Evolutionary conservation across 2,113 vertebrate species (phyloP), one percentile per base, ranked within the genome.

Genomic region (Dascyllus trimaculatus): DNA sequence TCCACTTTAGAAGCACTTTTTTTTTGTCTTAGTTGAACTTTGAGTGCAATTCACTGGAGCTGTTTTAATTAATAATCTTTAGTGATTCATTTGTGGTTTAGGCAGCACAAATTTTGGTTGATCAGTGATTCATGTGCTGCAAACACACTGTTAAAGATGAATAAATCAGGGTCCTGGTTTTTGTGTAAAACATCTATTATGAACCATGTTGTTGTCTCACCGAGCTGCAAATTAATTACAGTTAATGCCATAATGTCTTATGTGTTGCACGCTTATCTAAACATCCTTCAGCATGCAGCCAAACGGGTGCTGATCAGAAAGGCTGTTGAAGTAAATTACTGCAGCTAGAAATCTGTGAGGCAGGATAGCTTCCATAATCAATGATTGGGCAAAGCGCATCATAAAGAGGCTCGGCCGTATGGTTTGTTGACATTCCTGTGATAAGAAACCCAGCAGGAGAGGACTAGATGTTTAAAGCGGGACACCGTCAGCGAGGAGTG

Each of bases 391-490:
- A 29, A 19, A 69, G 57, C 6, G 8, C 5, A 51, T 72, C 51
- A 74, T 76, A 71, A 84, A 80, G 66, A 68, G 69, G 65, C 24
- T 0, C 14, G 19, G 57, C 1, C 0, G 19, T 52, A 11, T 22
- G 11, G 51, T 86, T 54, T 74, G 59, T 54, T 78, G 54, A 85
- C 89, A 74, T 71, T 82, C 63, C 71, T 74, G 38, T 45, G 69
- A 82, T 84, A 84, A 85, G 58, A 57, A 35, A 48, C 0, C 1
- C 18, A 40, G 74, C 22, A 60, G 58, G 15, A 46, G n/a, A 63
- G n/a, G 15, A 59, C 13, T 3, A 24, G 17, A 57, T 60, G 7
- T 58, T 63, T 76, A 49, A 68, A 62, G 38, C 22, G 14, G 48
- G 8, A 35, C 11, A 32, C 4, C 24, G 17, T 0, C 14, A 7